Conservation (phyloP, 2,797 vertebrate species). For the Helarctos malayanus region DNA sequence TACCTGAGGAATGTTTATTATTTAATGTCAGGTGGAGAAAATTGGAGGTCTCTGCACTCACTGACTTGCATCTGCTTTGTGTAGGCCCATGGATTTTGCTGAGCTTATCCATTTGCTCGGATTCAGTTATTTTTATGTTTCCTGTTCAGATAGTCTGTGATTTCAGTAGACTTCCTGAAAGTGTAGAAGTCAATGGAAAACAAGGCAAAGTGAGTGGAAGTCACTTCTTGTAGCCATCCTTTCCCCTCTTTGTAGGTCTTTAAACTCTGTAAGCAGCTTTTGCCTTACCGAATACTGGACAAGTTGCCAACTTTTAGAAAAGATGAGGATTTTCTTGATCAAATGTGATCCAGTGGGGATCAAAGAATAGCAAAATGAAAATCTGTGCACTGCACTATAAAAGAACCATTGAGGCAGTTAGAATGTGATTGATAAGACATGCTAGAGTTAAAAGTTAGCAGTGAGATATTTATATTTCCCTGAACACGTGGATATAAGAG, state of each 20-base stretch:
- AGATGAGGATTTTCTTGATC: conserved; percentile 33
- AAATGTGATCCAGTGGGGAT: background rate
- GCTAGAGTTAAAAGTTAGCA: conserved; percentile 65
- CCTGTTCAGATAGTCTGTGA: background rate
- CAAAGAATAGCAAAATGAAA: conserved; percentile 43
- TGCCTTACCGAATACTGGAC: background rate
- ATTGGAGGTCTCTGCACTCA: background rate
- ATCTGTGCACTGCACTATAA: background rate
- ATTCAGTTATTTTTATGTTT: conserved; percentile 24
- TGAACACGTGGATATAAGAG: background rate
- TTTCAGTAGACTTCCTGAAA: conserved; percentile 30
- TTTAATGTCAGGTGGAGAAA: conserved; percentile 12
- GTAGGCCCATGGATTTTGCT: background rate
- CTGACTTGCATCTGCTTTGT: background rate
- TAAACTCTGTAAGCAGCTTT: conserved; percentile 13
- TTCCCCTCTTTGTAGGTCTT: background rate
- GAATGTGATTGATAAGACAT: conserved; percentile 34
- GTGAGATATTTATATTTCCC: conserved; percentile 18
- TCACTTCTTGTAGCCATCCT: background rate
- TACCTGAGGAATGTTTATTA: background rate
- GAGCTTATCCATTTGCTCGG: conserved; percentile 13
- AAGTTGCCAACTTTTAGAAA: background rate
- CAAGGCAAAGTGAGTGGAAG: background rate
- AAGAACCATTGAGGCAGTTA: background rate
- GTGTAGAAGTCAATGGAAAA: background rate